Percentiles rank a stretch among this genome's conserved stretches.
These are phyloP conservation scores for Bufo bufo DNA, from an alignment of 2,113 vertebrate genomes.

Conservation along the genomic window DNA sequence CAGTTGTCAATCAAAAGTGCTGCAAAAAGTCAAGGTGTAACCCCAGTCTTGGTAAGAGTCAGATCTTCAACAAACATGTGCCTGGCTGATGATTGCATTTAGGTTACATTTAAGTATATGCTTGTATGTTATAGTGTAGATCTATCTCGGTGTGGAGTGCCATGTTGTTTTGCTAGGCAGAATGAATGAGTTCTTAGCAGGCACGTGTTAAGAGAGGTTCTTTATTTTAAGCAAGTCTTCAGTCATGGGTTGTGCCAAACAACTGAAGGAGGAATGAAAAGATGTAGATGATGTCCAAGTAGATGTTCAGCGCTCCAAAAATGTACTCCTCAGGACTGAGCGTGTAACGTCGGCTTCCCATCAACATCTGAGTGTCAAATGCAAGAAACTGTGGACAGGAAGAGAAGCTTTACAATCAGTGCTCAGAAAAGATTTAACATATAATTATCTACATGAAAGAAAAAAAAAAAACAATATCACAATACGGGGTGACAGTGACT, in stretches of 20 bases:
- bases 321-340: slow-evolving; percentile 93
- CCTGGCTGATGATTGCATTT: not conserved
- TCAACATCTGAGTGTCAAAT: slow-evolving; percentile 90
- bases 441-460: too few species aligned
- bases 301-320: slow-evolving; percentile 94
- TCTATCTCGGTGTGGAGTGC: not conserved
- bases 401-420: not conserved
- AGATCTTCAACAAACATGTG: not conserved
- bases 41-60: not conserved
- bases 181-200: not conserved
- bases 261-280: slow-evolving; percentile 93
- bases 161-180: not conserved
- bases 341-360: slow-evolving; percentile 84
- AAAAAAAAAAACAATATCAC: too few species aligned
- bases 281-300: slow-evolving; percentile 91
- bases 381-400: slow-evolving; percentile 83
- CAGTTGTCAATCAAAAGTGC: too few species aligned
- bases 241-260: slow-evolving; percentile 76
- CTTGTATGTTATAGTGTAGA: not conserved
- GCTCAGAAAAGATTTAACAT: not conserved
- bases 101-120: not conserved
- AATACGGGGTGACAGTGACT: too few species aligned
- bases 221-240: not conserved
- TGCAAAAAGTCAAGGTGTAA: too few species aligned
- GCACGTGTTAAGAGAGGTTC: not conserved